A percentile compares a stretch with the other conserved stretches of the same genome.
These are phyloP conservation scores for Sesamia inferens DNA, from an alignment of 2,888 invertebrate genomes.

Conservation along the genomic window DNA sequence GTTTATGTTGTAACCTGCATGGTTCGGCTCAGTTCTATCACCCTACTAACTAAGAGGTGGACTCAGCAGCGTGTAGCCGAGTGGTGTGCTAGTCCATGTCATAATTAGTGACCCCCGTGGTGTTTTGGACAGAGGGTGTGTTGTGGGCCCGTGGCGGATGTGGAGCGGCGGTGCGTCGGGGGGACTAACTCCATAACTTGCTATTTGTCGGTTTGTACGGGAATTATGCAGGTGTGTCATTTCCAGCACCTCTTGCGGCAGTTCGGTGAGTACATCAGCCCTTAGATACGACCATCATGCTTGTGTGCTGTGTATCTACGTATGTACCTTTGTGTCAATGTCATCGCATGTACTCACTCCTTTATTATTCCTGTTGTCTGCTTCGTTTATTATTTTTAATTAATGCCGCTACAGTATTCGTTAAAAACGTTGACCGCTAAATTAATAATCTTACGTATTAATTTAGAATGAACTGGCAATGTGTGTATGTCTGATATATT, in stretches of 20 bases:
- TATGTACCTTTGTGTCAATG: slow-evolving; percentile 45
- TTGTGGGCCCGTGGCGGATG: slow-evolving; percentile 78
- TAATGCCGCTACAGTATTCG: slow-evolving; percentile 55
- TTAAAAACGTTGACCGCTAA: slow-evolving; percentile 47
- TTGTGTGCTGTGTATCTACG: slow-evolving; percentile 56
- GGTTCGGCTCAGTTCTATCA: slow-evolving; percentile 78
- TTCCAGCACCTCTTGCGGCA: slow-evolving; percentile 90
- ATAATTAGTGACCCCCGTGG: slow-evolving; percentile 84
- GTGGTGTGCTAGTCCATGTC: slow-evolving; percentile 78
- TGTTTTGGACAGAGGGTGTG: slow-evolving; percentile 89
- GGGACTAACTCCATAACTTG: slow-evolving; percentile 80
- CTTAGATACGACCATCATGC: slow-evolving; percentile 61
- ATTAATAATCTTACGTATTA: slow-evolving; percentile 43
- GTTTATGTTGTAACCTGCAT: slow-evolving; percentile 84
- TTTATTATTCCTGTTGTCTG: slow-evolving; percentile 48
- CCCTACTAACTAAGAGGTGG: slow-evolving; percentile 71
- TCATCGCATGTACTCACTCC: slow-evolving; percentile 57
- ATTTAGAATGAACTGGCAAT: slow-evolving; percentile 41
- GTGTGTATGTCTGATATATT: slow-evolving; percentile 27
- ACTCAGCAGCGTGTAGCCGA: slow-evolving; percentile 66
- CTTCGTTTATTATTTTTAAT: slow-evolving; percentile 64
- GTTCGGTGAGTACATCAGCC: slow-evolving; percentile 86
- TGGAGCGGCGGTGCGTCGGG: slow-evolving; percentile 76
- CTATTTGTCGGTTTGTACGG: slow-evolving; percentile 83
- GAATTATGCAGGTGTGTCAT: slow-evolving; percentile 90